A percentile compares a stretch with the other conserved stretches of the same genome.
Evolutionary conservation across 1,140 invertebrate genomes (phyloP).

Genomic region (Hypsibius dujardini): DNA sequence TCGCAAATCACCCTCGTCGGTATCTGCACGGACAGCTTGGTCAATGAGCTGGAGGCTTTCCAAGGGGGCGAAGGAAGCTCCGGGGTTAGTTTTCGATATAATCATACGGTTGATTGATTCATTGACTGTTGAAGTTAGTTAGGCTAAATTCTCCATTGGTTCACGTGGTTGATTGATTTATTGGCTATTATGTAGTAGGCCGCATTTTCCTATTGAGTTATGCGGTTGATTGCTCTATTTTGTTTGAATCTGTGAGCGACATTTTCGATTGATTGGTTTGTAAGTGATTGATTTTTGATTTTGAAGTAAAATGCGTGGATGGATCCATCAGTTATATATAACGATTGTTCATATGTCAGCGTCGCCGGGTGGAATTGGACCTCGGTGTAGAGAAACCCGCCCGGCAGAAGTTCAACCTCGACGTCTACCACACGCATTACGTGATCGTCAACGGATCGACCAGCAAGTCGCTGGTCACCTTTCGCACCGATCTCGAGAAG

Average conservation of each 20-base stretch:
- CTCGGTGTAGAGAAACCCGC: constrained; percentile 3
- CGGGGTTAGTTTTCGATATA: background rate
- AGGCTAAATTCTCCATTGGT: background rate
- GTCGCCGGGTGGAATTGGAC: constrained; percentile 14
- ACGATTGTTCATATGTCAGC: background rate
- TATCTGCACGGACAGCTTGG: constrained; percentile 1
- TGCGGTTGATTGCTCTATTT: too few species aligned
- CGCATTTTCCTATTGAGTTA: too few species aligned
- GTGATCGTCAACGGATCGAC: constrained; percentile 14
- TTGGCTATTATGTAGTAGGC: too few species aligned
- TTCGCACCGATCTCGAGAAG: constrained; percentile 14
- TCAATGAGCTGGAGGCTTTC: constrained; percentile 16
- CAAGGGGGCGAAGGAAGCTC: background rate
- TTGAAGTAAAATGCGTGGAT: background rate
- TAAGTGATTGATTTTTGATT: background rate
- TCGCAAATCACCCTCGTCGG: constrained; percentile 15
- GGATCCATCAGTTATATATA: background rate
- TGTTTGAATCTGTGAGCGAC: too few species aligned
- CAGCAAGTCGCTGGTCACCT: background rate
- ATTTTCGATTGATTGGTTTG: too few species aligned
- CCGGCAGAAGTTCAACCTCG: constrained; percentile 12
- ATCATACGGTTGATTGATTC: too few species aligned
- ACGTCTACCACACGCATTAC: constrained; percentile 1
- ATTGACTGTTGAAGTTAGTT: too few species aligned
- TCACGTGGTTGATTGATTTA: background rate